Percentiles rank a stretch among this genome's conserved stretches.
These are phyloP conservation scores for Cromileptes altivelis DNA, from an alignment of 2,113 vertebrate genomes.

Conservation along the genomic window DNA sequence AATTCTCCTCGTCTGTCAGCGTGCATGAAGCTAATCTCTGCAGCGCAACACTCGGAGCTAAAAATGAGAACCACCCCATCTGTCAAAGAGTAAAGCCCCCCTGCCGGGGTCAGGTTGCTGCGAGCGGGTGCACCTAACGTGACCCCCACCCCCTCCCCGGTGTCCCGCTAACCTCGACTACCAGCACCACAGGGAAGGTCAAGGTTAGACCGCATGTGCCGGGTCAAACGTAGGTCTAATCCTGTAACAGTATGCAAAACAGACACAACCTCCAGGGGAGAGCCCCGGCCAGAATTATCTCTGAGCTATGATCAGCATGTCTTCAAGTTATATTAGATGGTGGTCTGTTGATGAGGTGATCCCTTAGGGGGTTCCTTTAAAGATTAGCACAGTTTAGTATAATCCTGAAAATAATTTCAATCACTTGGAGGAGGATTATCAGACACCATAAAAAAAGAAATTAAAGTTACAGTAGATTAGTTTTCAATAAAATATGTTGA, in stretches of 20 bases:
- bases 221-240: slow-evolving; percentile 31
- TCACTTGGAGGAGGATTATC: too few relatives aligned
- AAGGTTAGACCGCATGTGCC: slow-evolving; percentile 49
- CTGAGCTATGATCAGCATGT: background rate
- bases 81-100: slow-evolving; percentile 57
- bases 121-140: slow-evolving; percentile 9
- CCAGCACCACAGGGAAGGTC: slow-evolving; percentile 14
- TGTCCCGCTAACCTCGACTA: slow-evolving; percentile 9
- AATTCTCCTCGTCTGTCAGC: slow-evolving; percentile 40
- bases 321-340: background rate
- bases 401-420: too few relatives aligned
- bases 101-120: slow-evolving; percentile 48
- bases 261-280: background rate
- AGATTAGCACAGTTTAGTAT: background rate
- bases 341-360: background rate
- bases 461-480: too few relatives aligned
- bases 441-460: too few relatives aligned
- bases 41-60: slow-evolving; percentile 41
- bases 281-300: background rate
- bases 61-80: slow-evolving; percentile 59
- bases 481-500: too few relatives aligned
- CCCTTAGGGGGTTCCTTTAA: background rate
- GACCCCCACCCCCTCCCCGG: background rate
- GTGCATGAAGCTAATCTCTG: slow-evolving; percentile 29
- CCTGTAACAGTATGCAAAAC: background rate